A percentile compares a stretch with the other conserved stretches of the same genome.
These are phyloP conservation scores for Pionites leucogaster DNA, from an alignment of 2,113 vertebrate species.

Conservation along the genomic window DNA sequence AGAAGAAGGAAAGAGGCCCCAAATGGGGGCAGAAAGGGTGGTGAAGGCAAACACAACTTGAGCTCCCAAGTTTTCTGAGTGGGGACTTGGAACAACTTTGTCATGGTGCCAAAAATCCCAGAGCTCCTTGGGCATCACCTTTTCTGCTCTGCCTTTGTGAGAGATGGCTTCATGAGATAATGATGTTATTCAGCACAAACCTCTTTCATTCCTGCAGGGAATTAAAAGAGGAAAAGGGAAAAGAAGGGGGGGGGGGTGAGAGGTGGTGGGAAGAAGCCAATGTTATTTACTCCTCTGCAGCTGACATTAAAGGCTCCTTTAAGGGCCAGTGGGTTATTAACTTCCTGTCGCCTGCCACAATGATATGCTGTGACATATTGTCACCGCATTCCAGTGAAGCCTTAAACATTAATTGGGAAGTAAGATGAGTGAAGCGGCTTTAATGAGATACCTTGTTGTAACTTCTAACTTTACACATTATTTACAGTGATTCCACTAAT, in stretches of 20 bases:
- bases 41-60: not conserved
- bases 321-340: constrained; percentile 75
- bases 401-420: constrained; percentile 85
- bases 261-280: not conserved
- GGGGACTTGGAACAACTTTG: not conserved
- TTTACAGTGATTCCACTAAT: constrained; percentile 86
- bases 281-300: constrained; percentile 65
- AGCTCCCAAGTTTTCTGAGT: not conserved
- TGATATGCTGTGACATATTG: constrained; percentile 74
- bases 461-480: constrained; percentile 81
- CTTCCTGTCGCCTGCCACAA: constrained; percentile 63
- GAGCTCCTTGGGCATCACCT: not conserved
- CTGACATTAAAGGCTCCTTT: constrained; percentile 65
- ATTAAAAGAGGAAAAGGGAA: constrained; percentile 33
- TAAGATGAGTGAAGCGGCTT: constrained; percentile 77
- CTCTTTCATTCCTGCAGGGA: constrained; percentile 33
- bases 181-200: constrained; percentile 55
- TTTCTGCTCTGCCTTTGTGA: not conserved
- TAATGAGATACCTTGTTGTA: constrained; percentile 87
- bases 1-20: not conserved
- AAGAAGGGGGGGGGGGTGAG: not conserved
- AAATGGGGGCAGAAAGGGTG: not conserved
- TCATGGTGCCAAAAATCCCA: not conserved
- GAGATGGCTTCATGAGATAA: constrained; percentile 59
- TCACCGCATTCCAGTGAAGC: constrained; percentile 69